Evolutionary conservation across 2,113 vertebrate species (phyloP), one percentile per base, ranked within the genome.

Genomic region (Cyanistes caeruleus): DNA sequence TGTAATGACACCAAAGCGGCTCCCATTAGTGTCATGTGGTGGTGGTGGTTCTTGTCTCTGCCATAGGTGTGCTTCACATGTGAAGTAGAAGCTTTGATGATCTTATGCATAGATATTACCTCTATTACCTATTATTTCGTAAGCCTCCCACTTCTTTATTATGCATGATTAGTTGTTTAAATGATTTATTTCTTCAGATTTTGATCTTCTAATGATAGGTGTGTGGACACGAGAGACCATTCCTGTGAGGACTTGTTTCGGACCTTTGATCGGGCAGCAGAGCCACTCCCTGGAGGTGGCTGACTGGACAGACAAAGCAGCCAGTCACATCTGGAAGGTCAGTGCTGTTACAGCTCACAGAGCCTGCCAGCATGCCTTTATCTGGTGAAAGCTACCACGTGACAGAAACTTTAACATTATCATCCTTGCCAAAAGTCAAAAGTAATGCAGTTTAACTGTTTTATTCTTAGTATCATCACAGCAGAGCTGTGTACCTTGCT

Each of bases 261-360:
- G 99, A 83, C 99, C 99, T 25, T 97, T 99, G 93, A 98, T 99
- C 3, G 99, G 99, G 58, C 99, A 99, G 95, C 99, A 99, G 63
- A 99, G 99, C 84, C 99, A 99, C 97, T 99, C 98, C 22, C 98
- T 99, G 89, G 99, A 99, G 87, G 98, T 99, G 43, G 98, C 99
- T 0, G 98, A 99, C 88, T 99, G 99, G 99, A 98, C 99, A 49
- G 99, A 99, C 78, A 99, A 99, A 96, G 98, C 98, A 65, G 98
- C 98, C 5, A 99, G 98, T 95, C 99, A 99, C 75, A 97, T 99
- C 90, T 99, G 99, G 99, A 99, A 99, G 99, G 99, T 99, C 52
- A 94, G 98, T 96, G 70, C 15, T 48, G n/a, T 41, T 64, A 4
- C 0, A 18, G 43, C 28, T 84, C 70, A 11, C 41, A n/a, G 56